Evolutionary conservation across 1,140 invertebrate species (phyloP).

Genomic region (fruit fly (Drosophila melanogaster)): DNA sequence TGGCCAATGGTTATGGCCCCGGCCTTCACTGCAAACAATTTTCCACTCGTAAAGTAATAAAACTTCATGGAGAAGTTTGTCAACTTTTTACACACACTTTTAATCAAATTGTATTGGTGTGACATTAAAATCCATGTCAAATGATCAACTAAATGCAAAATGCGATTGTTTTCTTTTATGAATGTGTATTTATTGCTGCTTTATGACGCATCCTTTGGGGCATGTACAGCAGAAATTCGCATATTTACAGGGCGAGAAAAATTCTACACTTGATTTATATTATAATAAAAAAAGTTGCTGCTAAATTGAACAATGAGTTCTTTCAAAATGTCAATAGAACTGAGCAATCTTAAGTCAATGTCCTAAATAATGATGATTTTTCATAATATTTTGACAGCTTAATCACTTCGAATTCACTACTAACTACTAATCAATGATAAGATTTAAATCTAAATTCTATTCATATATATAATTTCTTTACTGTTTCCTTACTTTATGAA

Average conservation of each 20-base stretch:
- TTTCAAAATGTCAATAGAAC: neutral
- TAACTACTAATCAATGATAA: too few relatives aligned
- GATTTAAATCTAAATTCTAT: too few relatives aligned
- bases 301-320: neutral
- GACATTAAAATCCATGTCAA: conserved; percentile 27
- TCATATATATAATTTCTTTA: too few relatives aligned
- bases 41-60: neutral
- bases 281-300: neutral
- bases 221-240: conserved; percentile 5
- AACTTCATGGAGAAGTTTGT: neutral
- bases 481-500: neutral
- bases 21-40: conserved; percentile 17
- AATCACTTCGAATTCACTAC: too few relatives aligned
- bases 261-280: neutral
- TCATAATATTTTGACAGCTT: too few relatives aligned
- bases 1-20: conserved; percentile 5
- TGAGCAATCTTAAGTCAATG: neutral
- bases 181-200: conserved; percentile 43
- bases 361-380: too few relatives aligned
- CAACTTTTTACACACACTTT: conserved; percentile 6
- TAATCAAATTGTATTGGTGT: conserved; percentile 6
- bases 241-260: conserved; percentile 23
- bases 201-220: conserved; percentile 41
- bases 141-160: conserved; percentile 11
- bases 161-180: conserved; percentile 33